phyloP scores from a whole-genome alignment of 2,888 invertebrate genomes.

The Lampropteryx suffumata region DNA sequence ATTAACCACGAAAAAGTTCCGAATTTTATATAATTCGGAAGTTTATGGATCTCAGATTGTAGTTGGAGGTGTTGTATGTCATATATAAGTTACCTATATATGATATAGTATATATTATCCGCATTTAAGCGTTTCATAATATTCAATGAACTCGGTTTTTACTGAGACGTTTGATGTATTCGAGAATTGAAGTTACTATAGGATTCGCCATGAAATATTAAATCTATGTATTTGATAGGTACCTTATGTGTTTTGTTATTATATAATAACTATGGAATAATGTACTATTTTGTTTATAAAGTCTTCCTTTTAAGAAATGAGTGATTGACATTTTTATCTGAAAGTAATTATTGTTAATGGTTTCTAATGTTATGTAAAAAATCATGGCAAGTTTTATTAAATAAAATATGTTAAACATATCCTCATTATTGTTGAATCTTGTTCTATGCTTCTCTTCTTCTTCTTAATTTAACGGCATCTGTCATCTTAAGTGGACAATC shows the following conservation, averaged over 20 bases:
- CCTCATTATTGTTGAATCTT: slow-evolving; percentile 53
- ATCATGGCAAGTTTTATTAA: slow-evolving; percentile 45
- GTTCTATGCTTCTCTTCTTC: slow-evolving; percentile 50
- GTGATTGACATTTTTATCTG: slow-evolving; percentile 26
- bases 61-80: background rate
- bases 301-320: slow-evolving; percentile 46
- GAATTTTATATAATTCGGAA: too few relatives aligned
- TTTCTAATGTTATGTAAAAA: slow-evolving; percentile 38
- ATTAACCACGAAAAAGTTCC: too few relatives aligned
- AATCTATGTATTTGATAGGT: slow-evolving; percentile 12
- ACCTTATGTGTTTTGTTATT: slow-evolving; percentile 7
- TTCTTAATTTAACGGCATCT: too few relatives aligned
- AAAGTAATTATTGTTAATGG: slow-evolving; percentile 32
- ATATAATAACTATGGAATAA: too few relatives aligned
- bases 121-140: slow-evolving; percentile 24
- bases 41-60: too few relatives aligned
- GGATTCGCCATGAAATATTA: slow-evolving; percentile 24
- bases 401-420: slow-evolving; percentile 63
- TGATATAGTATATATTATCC: slow-evolving; percentile 21
- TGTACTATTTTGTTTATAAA: slow-evolving; percentile 15
- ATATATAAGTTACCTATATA: slow-evolving; percentile 15
- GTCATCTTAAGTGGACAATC: slow-evolving; percentile 19
- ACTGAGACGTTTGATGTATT: slow-evolving; percentile 12
- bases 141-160: slow-evolving; percentile 3
- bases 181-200: background rate